Conservation (phyloP, 2,113 vertebrate genomes). For the Cavia porcellus region DNA sequence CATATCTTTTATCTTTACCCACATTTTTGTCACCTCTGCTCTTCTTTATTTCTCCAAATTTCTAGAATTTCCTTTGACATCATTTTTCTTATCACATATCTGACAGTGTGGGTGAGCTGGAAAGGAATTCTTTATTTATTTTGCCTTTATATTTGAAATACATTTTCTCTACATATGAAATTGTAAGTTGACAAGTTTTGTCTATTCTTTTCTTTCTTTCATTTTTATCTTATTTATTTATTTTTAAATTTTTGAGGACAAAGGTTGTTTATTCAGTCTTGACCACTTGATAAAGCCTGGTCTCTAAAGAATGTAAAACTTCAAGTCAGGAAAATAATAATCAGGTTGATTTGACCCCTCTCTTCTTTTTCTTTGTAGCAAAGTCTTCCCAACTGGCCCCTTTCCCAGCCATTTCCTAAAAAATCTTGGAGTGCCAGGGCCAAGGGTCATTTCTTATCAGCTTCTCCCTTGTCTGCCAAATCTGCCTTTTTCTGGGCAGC, state of each 20-base stretch:
- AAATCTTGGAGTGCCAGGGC: neutral
- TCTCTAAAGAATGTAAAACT: neutral
- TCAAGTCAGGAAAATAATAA: neutral
- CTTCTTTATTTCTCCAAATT: neutral
- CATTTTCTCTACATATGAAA: neutral
- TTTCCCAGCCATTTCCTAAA: neutral
- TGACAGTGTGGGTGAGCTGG: neutral
- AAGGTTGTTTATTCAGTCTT: conserved; percentile 64
- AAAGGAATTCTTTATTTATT: neutral
- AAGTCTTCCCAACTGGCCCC: neutral
- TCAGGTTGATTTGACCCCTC: neutral
- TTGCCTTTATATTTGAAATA: neutral
- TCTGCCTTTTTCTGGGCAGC: conserved; percentile 84
- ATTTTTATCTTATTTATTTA: neutral
- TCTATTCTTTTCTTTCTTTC: neutral
- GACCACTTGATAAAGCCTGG: neutral
- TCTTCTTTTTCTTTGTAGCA: neutral
- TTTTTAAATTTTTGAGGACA: neutral
- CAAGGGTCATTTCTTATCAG: conserved; percentile 75
- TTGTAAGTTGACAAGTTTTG: neutral
- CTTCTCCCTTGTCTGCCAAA: conserved; percentile 70
- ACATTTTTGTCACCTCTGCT: neutral
- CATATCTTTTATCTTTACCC: neutral
- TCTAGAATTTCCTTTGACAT: neutral
- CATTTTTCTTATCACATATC: neutral